Conservation (phyloP, 2,797 vertebrate species). For the Pangasius macronema region DNA sequence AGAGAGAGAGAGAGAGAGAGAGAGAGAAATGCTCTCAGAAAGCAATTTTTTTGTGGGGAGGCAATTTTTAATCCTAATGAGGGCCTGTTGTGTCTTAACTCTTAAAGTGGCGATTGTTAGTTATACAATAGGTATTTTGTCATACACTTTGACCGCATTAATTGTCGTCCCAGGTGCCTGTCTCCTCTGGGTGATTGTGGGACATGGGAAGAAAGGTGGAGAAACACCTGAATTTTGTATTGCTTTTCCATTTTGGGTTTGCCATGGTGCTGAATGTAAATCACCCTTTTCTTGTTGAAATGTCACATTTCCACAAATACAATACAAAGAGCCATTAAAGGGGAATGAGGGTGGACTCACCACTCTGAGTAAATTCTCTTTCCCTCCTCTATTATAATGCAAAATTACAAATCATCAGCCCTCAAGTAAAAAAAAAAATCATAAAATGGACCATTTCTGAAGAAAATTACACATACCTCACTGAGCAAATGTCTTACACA, state of each 20-base stretch:
- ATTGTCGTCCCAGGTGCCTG: slow-evolving; percentile 32
- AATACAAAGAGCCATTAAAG: slow-evolving; percentile 15
- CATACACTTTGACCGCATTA: slow-evolving; percentile 24
- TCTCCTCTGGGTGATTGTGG: slow-evolving; percentile 2
- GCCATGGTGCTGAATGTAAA: neutral
- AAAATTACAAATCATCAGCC: slow-evolving; percentile 11
- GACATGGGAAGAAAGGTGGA: neutral
- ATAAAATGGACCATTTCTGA: slow-evolving; percentile 4
- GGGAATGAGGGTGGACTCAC: slow-evolving; percentile 27
- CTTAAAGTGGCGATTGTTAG: slow-evolving; percentile 43
- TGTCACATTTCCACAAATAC: slow-evolving; percentile 42
- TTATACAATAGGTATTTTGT: slow-evolving; percentile 22
- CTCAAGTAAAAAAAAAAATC: neutral
- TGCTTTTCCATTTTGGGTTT: neutral
- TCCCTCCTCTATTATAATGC: slow-evolving; percentile 27
- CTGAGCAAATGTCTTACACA: neutral
- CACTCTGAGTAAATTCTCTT: slow-evolving; percentile 23
- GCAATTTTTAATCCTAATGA: slow-evolving; percentile 46
- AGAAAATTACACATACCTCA: neutral
- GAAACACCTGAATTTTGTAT: slow-evolving; percentile 9
- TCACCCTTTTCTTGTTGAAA: slow-evolving; percentile 39
- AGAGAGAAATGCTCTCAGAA: neutral
- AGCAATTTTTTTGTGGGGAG: neutral
- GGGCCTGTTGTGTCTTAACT: slow-evolving; percentile 43
- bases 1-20: neutral